Percentiles rank a stretch among this genome's conserved stretches.
phyloP scores from a whole-genome alignment of 2,888 invertebrate species.

The Heliconius ethilla region DNA sequence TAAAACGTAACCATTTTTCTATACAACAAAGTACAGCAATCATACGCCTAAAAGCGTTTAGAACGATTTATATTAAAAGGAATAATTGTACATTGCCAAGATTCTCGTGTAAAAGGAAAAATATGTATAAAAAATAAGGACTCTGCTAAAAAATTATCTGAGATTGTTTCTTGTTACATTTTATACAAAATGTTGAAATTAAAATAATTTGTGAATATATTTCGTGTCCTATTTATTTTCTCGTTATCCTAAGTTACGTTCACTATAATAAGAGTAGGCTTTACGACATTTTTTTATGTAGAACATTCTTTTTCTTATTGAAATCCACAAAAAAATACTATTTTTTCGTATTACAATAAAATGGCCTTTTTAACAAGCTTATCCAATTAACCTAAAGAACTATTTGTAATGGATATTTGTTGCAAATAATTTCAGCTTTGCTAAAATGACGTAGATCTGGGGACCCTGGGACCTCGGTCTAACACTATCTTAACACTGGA shows the following conservation, averaged over 20 bases:
- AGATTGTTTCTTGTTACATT: not conserved
- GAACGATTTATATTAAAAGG: slow-evolving; percentile 16
- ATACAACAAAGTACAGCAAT: not conserved
- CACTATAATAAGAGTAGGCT: not conserved
- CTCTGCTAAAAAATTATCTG: not conserved
- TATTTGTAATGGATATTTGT: no score
- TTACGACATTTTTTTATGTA: not conserved
- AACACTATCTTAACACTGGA: no score
- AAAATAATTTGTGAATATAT: not conserved
- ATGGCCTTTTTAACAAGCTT: not conserved
- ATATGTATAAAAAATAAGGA: not conserved
- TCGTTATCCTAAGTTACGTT: not conserved
- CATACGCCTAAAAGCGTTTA: not conserved
- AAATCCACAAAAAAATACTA: not conserved
- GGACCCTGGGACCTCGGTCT: no score
- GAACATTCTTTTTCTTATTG: not conserved
- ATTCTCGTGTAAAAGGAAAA: slow-evolving; percentile 5
- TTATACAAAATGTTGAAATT: not conserved
- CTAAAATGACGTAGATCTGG: no score
- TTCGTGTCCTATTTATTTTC: not conserved
- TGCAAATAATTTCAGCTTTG: no score
- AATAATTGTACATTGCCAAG: slow-evolving; percentile 10
- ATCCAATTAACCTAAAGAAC: no score
- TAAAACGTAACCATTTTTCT: not conserved
- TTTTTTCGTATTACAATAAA: not conserved